Evolutionary conservation across 2,888 invertebrate genomes (phyloP).

Genomic region (Monochamus alternatus): DNA sequence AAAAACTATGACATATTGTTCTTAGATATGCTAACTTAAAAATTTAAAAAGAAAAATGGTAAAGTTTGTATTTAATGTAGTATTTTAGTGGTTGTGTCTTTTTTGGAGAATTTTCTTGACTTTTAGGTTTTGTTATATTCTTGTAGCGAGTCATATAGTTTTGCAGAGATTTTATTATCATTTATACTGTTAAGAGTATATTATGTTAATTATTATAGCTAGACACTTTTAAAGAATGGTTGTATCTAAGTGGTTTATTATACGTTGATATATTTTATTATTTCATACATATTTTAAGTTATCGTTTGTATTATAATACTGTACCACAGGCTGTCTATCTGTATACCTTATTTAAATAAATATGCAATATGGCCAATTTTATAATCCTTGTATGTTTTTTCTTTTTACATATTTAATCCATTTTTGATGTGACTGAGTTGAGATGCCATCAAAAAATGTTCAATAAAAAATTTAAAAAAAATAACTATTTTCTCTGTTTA

Average conservation of each 20-base stretch:
- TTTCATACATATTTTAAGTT: slow-evolving; percentile 52
- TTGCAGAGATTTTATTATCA: slow-evolving; percentile 31
- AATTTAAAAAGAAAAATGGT: too few species aligned
- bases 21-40: too few species aligned
- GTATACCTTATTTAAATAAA: slow-evolving; percentile 66
- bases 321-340: slow-evolving; percentile 64
- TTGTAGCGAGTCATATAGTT: slow-evolving; percentile 27
- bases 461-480: slow-evolving; percentile 29
- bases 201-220: slow-evolving; percentile 38
- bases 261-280: slow-evolving; percentile 39
- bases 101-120: slow-evolving; percentile 22
- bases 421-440: slow-evolving; percentile 22
- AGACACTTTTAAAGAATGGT: slow-evolving; percentile 33
- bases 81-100: not conserved
- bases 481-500: slow-evolving; percentile 12
- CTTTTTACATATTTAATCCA: slow-evolving; percentile 35
- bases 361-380: slow-evolving; percentile 65
- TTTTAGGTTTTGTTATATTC: slow-evolving; percentile 33
- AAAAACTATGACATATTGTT: too few species aligned
- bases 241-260: slow-evolving; percentile 42
- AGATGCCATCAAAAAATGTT: slow-evolving; percentile 36
- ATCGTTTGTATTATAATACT: slow-evolving; percentile 46
- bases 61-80: not conserved
- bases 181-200: slow-evolving; percentile 36
- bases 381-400: slow-evolving; percentile 56